Evolutionary conservation across 2,113 vertebrate genomes (phyloP).

Genomic region (Amia ocellicauda): DNA sequence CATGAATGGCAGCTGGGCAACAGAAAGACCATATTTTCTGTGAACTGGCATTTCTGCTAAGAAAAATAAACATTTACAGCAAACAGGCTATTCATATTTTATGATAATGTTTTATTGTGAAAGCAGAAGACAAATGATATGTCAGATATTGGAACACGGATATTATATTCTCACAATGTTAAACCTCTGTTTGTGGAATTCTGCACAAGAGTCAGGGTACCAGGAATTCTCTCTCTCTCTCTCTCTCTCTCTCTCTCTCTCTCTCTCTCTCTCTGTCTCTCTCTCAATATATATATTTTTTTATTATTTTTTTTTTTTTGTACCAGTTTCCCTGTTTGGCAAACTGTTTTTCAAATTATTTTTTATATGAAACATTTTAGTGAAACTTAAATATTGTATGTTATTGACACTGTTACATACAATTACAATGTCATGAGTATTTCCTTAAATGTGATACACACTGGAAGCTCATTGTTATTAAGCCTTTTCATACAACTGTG

Average conservation of each 20-base stretch:
- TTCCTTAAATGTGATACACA: too few relatives aligned
- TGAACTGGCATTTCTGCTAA: conserved; percentile 46
- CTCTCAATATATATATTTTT: neutral
- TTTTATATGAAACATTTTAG: neutral
- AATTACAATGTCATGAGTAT: too few relatives aligned
- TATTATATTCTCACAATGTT: conserved; percentile 26
- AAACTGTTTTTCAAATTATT: neutral
- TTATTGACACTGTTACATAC: conserved; percentile 62
- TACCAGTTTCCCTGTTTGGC: neutral
- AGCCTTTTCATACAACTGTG: too few relatives aligned
- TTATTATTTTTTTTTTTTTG: neutral
- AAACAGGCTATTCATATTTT: conserved; percentile 52
- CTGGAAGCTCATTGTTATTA: too few relatives aligned
- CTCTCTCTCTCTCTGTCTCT: conserved; percentile 19
- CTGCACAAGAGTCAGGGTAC: conserved; percentile 27
- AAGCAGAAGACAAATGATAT: conserved; percentile 43
- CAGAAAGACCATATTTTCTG: conserved; percentile 39
- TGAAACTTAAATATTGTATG: conserved; percentile 56
- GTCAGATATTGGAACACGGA: conserved; percentile 46
- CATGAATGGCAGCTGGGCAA: conserved; percentile 31
- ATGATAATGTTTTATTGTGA: conserved; percentile 46
- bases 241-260: conserved; percentile 17
- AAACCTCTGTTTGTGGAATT: conserved; percentile 28
- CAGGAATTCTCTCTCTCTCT: conserved; percentile 27
- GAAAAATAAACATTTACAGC: conserved; percentile 55